phyloP scores from a whole-genome alignment of 2,888 invertebrate species.

The Caenorhabditis sulstoni region DNA sequence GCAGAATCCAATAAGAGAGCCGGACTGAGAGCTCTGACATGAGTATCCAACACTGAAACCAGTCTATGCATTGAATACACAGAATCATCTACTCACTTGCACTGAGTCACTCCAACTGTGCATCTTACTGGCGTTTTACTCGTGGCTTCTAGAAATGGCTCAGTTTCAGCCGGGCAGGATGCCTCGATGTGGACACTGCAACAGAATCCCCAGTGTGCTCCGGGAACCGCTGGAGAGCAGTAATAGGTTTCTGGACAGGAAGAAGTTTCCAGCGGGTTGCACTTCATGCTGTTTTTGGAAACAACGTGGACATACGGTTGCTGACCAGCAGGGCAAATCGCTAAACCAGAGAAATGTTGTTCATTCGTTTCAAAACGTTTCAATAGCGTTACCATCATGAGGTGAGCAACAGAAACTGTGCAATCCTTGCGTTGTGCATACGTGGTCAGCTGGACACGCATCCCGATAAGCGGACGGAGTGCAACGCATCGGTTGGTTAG shows the following conservation, averaged over 20 bases:
- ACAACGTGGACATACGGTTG: conserved; percentile 61
- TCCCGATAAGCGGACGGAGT: conserved; percentile 57
- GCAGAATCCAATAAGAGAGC: conserved; percentile 66
- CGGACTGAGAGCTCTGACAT: conserved; percentile 58
- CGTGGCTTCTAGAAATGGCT: conserved; percentile 48
- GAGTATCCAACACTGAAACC: conserved; percentile 62
- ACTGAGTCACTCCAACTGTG: conserved; percentile 67
- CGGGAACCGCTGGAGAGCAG: conserved; percentile 66
- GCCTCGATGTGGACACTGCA: conserved; percentile 65
- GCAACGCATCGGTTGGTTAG: conserved; percentile 58
- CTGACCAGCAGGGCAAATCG: conserved; percentile 65
- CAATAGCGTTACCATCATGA: conserved; percentile 47
- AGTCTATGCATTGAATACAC: background rate
- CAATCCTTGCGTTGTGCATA: conserved; percentile 62
- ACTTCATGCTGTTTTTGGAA: conserved; percentile 64
- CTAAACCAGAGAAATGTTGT: no score
- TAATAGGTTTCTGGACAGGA: conserved; percentile 62
- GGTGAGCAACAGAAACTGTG: conserved; percentile 66
- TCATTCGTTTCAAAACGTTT: no score
- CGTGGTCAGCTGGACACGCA: conserved; percentile 60
- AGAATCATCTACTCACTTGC: conserved; percentile 45
- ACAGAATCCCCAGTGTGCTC: conserved; percentile 68
- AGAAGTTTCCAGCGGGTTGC: conserved; percentile 62
- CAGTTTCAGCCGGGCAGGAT: conserved; percentile 55
- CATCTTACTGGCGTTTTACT: conserved; percentile 59